Evolutionary conservation across 2,113 vertebrate species (phyloP).

Genomic region (Nyctibius bracteatus): DNA sequence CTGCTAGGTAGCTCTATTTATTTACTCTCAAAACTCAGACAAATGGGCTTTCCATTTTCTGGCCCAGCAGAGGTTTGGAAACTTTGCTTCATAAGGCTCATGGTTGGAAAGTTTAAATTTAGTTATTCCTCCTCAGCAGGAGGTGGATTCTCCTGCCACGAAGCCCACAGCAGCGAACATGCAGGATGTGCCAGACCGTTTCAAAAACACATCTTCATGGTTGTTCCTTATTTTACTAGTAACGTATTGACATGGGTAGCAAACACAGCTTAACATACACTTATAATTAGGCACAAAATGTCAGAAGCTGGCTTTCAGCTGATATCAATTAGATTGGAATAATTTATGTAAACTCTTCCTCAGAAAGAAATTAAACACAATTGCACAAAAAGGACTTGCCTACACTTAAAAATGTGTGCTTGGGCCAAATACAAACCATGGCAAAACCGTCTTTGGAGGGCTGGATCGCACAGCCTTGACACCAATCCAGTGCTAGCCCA

Average conservation of each 20-base stretch:
- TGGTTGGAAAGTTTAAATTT: constrained; percentile 64
- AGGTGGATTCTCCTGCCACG: constrained; percentile 32
- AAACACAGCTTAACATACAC: constrained; percentile 6
- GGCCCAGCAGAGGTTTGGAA: constrained; percentile 40
- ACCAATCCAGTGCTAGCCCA: neutral
- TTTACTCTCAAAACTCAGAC: constrained; percentile 37
- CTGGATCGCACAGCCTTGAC: neutral
- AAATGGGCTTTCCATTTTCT: constrained; percentile 38
- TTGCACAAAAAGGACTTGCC: neutral
- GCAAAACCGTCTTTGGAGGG: neutral
- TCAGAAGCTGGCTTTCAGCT: constrained; percentile 56
- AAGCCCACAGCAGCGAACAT: neutral
- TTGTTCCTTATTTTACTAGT: constrained; percentile 1
- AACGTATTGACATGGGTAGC: neutral
- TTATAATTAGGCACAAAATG: constrained; percentile 48
- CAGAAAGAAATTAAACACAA: constrained; percentile 11
- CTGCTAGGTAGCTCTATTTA: constrained; percentile 39
- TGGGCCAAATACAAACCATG: neutral
- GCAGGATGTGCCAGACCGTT: neutral
- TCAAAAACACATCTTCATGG: constrained; percentile 36
- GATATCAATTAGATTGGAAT: constrained; percentile 42
- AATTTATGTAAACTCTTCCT: constrained; percentile 43
- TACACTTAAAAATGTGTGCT: neutral
- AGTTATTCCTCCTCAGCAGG: constrained; percentile 60
- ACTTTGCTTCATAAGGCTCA: constrained; percentile 41